Evolutionary conservation across 2,797 vertebrate species (phyloP).

Genomic region (Hoplostethus mediterraneus): DNA sequence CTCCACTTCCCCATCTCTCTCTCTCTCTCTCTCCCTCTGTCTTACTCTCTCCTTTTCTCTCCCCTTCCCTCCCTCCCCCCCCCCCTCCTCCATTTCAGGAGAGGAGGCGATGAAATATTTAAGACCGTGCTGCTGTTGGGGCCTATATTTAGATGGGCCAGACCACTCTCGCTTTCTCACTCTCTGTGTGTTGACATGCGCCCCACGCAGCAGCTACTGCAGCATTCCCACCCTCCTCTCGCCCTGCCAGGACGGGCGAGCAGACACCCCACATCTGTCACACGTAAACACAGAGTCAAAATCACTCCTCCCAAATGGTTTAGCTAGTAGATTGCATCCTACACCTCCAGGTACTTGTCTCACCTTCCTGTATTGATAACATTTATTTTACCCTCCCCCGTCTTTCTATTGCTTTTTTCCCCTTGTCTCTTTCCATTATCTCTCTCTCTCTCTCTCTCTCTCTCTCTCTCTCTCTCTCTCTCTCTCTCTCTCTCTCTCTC

Average conservation of each 20-base stretch:
- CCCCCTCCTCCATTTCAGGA: slow-evolving; percentile 49
- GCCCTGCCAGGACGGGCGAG: slow-evolving; percentile 25
- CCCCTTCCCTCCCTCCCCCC: slow-evolving; percentile 25
- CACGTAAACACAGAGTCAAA: slow-evolving; percentile 13
- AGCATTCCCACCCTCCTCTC: slow-evolving; percentile 32
- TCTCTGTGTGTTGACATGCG: slow-evolving; percentile 49
- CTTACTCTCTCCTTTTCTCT: slow-evolving; percentile 14
- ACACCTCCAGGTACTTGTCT: not conserved
- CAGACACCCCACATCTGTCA: slow-evolving; percentile 29
- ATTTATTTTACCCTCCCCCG: not conserved
- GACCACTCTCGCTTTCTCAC: slow-evolving; percentile 23
- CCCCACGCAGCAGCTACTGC: slow-evolving; percentile 42
- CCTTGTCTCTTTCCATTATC: not conserved
- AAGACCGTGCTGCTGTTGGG: slow-evolving; percentile 70
- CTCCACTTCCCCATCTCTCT: slow-evolving; percentile 14
- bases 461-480: slow-evolving; percentile 1
- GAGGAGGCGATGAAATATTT: slow-evolving; percentile 84
- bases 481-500: not conserved
- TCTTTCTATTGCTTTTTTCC: not conserved
- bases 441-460: slow-evolving; percentile 5
- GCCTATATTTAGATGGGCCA: slow-evolving; percentile 81
- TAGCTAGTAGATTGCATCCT: not conserved
- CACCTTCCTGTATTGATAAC: not conserved
- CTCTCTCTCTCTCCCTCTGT: slow-evolving; percentile 10
- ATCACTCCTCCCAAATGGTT: not conserved